A percentile compares a stretch with the other conserved stretches of the same genome.
Evolutionary conservation across 1,140 invertebrate genomes (phyloP).

Genomic region (Liolophura sinensis): DNA sequence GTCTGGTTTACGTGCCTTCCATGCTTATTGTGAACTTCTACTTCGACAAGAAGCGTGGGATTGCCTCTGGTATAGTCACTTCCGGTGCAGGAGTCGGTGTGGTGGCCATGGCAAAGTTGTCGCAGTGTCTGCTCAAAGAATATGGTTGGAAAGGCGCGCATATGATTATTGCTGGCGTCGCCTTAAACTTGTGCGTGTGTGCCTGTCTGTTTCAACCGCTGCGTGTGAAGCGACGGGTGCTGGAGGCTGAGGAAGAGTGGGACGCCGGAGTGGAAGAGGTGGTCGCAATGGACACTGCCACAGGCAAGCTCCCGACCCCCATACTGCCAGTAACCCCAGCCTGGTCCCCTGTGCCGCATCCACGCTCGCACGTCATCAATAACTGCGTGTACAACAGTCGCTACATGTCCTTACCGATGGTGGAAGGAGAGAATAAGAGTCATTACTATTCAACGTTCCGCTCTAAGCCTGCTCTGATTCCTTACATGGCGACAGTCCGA

Average conservation of each 20-base stretch:
- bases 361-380: neutral
- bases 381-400: neutral
- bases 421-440: too few species aligned
- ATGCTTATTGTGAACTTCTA: conserved; percentile 98
- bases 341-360: conserved; percentile 10
- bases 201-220: conserved; percentile 94
- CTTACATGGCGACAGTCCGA: too few species aligned
- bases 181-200: conserved; percentile 90
- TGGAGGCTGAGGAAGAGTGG: neutral
- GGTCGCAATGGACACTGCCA: conserved; percentile 11
- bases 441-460: too few species aligned
- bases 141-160: conserved; percentile 76
- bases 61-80: conserved; percentile 98
- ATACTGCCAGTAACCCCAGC: conserved; percentile 8
- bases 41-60: conserved; percentile 93
- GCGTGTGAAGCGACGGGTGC: conserved; percentile 1
- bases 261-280: conserved; percentile 8
- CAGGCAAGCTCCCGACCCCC: neutral
- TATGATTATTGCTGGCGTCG: conserved; percentile 73
- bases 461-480: too few species aligned
- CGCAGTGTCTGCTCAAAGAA: conserved; percentile 65
- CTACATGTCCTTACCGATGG: neutral
- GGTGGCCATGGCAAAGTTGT: conserved; percentile 74
- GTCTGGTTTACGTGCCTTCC: conserved; percentile 95
- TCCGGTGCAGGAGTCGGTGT: conserved; percentile 91